phyloP scores from a whole-genome alignment of 1,140 invertebrate species.

The Cyrtorhinus lividipennis region DNA sequence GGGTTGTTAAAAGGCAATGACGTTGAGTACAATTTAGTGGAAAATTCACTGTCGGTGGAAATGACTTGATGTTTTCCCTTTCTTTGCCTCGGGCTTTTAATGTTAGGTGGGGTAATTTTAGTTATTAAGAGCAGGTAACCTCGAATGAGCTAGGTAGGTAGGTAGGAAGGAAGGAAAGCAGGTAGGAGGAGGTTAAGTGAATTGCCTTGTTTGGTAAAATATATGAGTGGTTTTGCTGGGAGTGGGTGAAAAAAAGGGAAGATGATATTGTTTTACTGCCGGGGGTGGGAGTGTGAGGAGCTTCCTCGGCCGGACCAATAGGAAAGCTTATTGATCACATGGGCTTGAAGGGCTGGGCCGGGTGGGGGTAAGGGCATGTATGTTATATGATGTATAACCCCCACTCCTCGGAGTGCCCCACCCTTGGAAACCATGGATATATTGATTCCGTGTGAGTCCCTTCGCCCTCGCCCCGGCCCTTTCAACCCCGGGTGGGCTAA shows the following conservation, averaged over 20 bases:
- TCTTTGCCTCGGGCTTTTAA: not conserved
- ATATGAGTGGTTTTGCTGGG: not conserved
- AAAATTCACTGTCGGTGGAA: not conserved
- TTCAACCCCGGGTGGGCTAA: slow-evolving; percentile 11
- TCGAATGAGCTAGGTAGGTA: not conserved
- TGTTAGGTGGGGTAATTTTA: not conserved
- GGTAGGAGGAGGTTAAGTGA: no score
- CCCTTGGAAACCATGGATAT: slow-evolving; percentile 23
- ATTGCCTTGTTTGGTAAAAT: slow-evolving; percentile 1
- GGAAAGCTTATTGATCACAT: slow-evolving; percentile 24
- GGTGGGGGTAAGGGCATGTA: slow-evolving; percentile 20
- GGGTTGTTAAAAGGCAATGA: not conserved
- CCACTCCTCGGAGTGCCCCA: slow-evolving; percentile 15
- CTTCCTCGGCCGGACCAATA: slow-evolving; percentile 20
- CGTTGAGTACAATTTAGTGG: not conserved
- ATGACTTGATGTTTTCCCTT: not conserved
- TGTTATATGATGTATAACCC: slow-evolving; percentile 25
- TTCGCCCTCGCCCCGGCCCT: not conserved
- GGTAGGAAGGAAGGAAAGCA: no score
- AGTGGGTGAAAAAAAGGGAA: no score
- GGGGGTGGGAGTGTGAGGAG: slow-evolving; percentile 15
- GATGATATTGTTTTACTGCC: slow-evolving; percentile 10
- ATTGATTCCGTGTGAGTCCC: slow-evolving; percentile 19
- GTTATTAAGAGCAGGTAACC: slow-evolving; percentile 11
- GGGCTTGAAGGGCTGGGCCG: slow-evolving; percentile 5